Base-by-base conservation (phyloP, 1,140 invertebrate species). In the Euglossa dilemma region DNA sequence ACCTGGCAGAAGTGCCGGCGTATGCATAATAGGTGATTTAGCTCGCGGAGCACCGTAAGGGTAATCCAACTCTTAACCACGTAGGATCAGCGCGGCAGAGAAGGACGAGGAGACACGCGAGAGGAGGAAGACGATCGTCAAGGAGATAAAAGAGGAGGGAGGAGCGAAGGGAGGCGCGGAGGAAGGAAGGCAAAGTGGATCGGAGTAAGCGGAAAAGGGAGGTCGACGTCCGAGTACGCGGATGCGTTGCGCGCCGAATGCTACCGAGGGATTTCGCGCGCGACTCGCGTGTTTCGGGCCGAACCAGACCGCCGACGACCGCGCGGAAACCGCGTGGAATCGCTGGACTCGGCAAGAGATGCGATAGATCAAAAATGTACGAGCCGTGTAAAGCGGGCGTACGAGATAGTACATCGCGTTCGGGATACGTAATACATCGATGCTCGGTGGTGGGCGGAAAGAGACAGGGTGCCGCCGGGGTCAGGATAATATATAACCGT, bases 21-120 rank as follows among this genome's bases (percentile, higher is more conserved):
- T 91, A 90, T 91, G 91, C 89, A 90, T 93, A 93, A 93, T 92
- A 90, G 92, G 91, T 92, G 92, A 92, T 91, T 92, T 92, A 91
- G 89, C 89, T 81, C 61, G 86, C 84, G 76, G 88, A 88, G 72
- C 56, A 74, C 64, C 77, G 47, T 85, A 63, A 87, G 82, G 63
- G 64, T 87, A 87, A 87, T 87, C 82, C 73, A 85, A 87, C 76
- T 87, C 77, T 87, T 87, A 87, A 87, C 76, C 66, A 52, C 71
- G 43, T 74, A 69, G 83, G 63, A 69, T 70, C 69, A 56, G 43
- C 52, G 9, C 7, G 20, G 3, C 7, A 16, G 20, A 61, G 25
- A 20, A 25, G 20, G 36, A 71, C 18, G 43, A 50, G 59, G 43
- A 25, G 52, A 63, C n/a, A 14, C 12, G n/a, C 16, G 28, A n/a